phyloP scores from a whole-genome alignment of 2,888 invertebrate species.

The Ellobium chinense region DNA sequence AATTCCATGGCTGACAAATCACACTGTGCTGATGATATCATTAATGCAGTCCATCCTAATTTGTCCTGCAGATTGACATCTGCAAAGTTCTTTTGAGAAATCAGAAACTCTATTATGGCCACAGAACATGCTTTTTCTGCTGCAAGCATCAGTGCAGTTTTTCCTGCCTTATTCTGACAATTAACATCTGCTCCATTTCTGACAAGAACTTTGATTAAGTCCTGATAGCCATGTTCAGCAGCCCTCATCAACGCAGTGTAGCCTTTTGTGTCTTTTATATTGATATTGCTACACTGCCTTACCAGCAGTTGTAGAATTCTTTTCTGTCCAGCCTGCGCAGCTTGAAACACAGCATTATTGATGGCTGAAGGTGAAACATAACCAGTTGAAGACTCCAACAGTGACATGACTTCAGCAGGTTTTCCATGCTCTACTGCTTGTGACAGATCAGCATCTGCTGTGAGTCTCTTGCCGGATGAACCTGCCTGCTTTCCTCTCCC shows the following conservation, averaged over 20 bases:
- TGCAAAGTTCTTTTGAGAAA: background rate
- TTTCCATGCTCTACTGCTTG: background rate
- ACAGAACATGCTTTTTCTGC: conserved; percentile 10
- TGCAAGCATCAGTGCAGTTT: conserved; percentile 28
- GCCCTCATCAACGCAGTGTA: background rate
- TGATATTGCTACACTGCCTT: background rate
- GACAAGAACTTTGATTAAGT: conserved; percentile 16
- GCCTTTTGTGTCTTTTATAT: background rate
- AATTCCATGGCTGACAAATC: conserved; percentile 22
- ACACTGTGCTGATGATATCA: conserved; percentile 14
- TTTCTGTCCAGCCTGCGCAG: conserved; percentile 17
- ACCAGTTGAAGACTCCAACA: background rate
- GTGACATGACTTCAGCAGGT: background rate
- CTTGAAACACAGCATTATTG: background rate
- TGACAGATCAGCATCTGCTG: background rate
- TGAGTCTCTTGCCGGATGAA: background rate
- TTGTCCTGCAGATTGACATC: conserved; percentile 28
- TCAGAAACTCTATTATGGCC: conserved; percentile 6
- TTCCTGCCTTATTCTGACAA: background rate
- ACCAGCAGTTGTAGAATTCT: conserved; percentile 13
- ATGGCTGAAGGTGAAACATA: background rate
- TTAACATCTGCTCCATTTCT: conserved; percentile 18
- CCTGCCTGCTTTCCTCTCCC: background rate
- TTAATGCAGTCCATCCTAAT: conserved; percentile 19
- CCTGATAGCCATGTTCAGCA: conserved; percentile 26